Conservation (phyloP, 2,888 invertebrate genomes). For the Boloria selene region DNA sequence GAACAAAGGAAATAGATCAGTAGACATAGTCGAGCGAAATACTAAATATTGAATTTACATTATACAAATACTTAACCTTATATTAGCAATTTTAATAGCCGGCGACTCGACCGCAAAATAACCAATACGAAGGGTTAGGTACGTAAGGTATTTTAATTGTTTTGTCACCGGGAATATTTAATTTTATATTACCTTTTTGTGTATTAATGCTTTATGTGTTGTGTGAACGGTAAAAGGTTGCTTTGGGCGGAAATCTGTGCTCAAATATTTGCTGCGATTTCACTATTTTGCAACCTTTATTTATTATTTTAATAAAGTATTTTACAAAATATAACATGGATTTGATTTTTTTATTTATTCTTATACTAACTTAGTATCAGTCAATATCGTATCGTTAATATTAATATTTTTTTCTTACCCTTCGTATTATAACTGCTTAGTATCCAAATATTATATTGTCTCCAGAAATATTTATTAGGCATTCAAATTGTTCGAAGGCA, state of each 20-base stretch:
- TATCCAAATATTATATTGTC: too few relatives aligned
- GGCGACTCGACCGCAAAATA: not conserved
- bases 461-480: too few relatives aligned
- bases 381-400: too few relatives aligned
- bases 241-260: slow-evolving; percentile 49
- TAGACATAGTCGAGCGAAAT: slow-evolving; percentile 12
- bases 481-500: too few relatives aligned
- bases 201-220: slow-evolving; percentile 53
- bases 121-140: slow-evolving; percentile 5
- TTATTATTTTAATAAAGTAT: slow-evolving; percentile 80
- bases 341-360: slow-evolving; percentile 16
- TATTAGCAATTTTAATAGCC: not conserved
- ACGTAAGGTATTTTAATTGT: slow-evolving; percentile 12
- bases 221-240: slow-evolving; percentile 50
- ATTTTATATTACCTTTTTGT: slow-evolving; percentile 57
- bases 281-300: slow-evolving; percentile 75
- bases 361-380: not conserved
- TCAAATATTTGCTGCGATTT: slow-evolving; percentile 62
- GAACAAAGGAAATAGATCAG: slow-evolving; percentile 26
- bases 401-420: too few relatives aligned
- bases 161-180: slow-evolving; percentile 39
- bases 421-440: too few relatives aligned
- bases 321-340: slow-evolving; percentile 56
- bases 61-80: not conserved
- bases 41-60: not conserved